Conservation (phyloP, 2,113 vertebrate genomes). For the Grantiella picta region DNA sequence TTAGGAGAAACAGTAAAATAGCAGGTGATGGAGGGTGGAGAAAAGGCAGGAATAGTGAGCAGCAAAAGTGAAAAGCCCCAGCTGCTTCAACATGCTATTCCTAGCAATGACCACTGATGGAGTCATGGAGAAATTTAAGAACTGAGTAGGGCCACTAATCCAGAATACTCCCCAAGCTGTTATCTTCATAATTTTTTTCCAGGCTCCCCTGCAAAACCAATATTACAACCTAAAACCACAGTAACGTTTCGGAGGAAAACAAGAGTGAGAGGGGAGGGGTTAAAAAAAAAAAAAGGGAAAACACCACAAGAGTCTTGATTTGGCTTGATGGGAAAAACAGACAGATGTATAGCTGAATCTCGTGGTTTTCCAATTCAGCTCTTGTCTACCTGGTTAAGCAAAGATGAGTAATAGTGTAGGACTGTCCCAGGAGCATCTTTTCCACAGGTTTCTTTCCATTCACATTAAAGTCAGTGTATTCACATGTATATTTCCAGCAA, state of each 20-base stretch:
- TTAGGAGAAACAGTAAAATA: neutral
- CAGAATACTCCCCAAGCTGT: neutral
- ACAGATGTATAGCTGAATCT: neutral
- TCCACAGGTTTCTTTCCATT: neutral
- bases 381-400: neutral
- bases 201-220: neutral
- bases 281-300: neutral
- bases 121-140: neutral
- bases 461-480: neutral
- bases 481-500: neutral
- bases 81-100: neutral
- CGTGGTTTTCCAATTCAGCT: neutral
- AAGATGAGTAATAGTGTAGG: neutral
- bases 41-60: neutral
- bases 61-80: neutral
- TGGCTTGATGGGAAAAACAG: neutral
- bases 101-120: neutral
- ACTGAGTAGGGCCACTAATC: neutral
- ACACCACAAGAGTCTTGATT: neutral
- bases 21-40: neutral
- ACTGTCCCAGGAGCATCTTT: neutral
- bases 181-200: rapidly evolving
- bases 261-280: too few species aligned
- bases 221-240: neutral
- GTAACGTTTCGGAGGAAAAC: neutral